These are phyloP conservation scores for Limenitis camilla DNA, from an alignment of 2,888 invertebrate genomes.

Conservation along the genomic window DNA sequence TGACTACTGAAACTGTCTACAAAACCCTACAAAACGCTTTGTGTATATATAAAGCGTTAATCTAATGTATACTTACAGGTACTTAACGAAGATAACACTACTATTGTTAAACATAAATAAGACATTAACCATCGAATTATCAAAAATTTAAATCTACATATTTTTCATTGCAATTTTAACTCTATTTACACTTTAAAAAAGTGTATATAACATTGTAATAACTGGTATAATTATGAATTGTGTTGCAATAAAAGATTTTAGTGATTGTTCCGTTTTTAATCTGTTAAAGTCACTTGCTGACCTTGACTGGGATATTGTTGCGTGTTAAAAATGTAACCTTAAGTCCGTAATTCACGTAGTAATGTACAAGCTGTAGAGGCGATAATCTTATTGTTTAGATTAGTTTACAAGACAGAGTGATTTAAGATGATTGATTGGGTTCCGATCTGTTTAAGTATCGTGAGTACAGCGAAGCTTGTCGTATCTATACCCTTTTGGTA, in stretches of 20 bases:
- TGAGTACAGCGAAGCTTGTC: no score
- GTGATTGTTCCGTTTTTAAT: constrained; percentile 22
- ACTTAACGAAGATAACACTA: constrained; percentile 1
- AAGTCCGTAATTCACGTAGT: constrained; percentile 9
- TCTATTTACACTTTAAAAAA: neutral
- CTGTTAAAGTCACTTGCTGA: constrained; percentile 20
- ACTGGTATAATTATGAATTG: constrained; percentile 13
- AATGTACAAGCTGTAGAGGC: no score
- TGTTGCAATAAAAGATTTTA: constrained; percentile 22
- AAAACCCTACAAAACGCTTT: no score
- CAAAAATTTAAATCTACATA: neutral
- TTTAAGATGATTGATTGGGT: no score
- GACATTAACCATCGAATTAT: constrained; percentile 5
- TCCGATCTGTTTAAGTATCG: no score
- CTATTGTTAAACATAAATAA: constrained; percentile 9
- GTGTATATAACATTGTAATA: neutral
- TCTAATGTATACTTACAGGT: no score
- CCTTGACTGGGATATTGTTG: constrained; percentile 16
- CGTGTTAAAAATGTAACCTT: constrained; percentile 19
- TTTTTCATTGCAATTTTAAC: neutral
- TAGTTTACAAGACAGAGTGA: no score
- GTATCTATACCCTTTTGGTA: no score
- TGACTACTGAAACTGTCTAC: no score
- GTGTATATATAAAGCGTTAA: no score
- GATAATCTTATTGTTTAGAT: no score